Conservation (phyloP, 2,888 invertebrate genomes). For the Andrena camellia region DNA sequence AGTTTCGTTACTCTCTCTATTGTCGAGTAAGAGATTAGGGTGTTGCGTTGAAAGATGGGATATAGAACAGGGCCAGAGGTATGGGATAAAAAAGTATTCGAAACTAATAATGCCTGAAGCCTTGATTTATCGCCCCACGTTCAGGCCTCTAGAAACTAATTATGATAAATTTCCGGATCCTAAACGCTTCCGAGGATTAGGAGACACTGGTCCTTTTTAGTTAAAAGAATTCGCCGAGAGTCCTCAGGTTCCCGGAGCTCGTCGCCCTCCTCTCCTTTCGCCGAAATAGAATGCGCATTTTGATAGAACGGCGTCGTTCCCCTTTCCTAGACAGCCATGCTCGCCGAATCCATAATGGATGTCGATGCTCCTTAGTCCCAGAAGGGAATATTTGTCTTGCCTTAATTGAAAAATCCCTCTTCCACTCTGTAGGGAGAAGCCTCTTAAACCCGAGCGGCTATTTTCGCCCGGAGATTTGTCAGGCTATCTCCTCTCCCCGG, state of each 20-base stretch:
- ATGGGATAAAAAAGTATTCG: background rate
- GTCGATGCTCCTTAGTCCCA: slow-evolving; percentile 32
- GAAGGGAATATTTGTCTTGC: slow-evolving; percentile 52
- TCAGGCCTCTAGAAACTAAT: background rate
- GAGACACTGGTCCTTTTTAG: background rate
- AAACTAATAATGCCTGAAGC: background rate
- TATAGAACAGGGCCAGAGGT: background rate
- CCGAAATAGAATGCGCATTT: slow-evolving; percentile 58
- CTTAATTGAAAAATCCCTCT: slow-evolving; percentile 56
- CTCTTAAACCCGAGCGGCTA: slow-evolving; percentile 14
- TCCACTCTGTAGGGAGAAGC: background rate
- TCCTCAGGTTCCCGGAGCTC: background rate
- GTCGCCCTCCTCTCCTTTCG: background rate
- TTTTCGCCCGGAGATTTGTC: slow-evolving; percentile 1
- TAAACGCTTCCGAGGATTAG: slow-evolving; percentile 31
- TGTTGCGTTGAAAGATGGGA: background rate
- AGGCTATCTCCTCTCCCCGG: background rate
- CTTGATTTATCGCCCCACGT: slow-evolving; percentile 30
- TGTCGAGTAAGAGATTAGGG: no score
- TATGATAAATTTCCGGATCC: slow-evolving; percentile 30
- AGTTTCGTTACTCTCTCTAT: no score
- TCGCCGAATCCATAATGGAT: slow-evolving; percentile 58
- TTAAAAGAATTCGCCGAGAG: background rate
- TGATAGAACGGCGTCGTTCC: slow-evolving; percentile 43
- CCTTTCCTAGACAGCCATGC: background rate